Evolutionary conservation across 2,888 invertebrate species (phyloP), one percentile per base, ranked within the genome.

Genomic region (Deroplatys truncata): DNA sequence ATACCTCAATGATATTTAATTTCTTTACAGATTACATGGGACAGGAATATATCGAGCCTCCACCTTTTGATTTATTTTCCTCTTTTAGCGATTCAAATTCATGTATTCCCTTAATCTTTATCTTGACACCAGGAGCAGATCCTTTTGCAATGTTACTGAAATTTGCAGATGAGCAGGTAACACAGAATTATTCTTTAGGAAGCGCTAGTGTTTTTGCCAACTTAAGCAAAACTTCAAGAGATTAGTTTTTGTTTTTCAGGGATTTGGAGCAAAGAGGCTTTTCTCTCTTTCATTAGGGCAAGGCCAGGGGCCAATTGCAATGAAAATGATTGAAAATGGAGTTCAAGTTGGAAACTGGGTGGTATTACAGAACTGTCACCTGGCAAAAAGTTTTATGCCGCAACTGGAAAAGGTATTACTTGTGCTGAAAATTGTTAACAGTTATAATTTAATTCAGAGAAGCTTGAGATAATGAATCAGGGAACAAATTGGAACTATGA

Each of bases 341-440:
- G 95, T 97, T 0, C 96, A 96, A 91, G 95, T 96, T 91, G 99
- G 99, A 1, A 96, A 97, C 86, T 99, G 99, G 99, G 98, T 99
- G 0, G 96, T 98, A 28, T 94, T 99, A 89, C 99, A 99, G 94
- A 99, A 99, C 93, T 99, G 99, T 92, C 99, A 99, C 93, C 94
- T 99, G 92, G 98, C 98, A 0, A 97, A 98, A 92, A 98, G 98
- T 92, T 99, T 98, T 96, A 98, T 99, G 98, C 96, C 97, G 0
- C 95, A 96, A 86, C 94, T 99, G 91, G 99, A 99, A 94, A 97
- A 96, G 94, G 97, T 97, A 93, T 72, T 20, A 72, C 5, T 56
- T 20, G 7, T 20, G 9, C 1, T 72, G 20, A 72, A 72, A 72
- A 20, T 20, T 43, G 13, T 43, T 8, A 35, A 35, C 35, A 35